Evolutionary conservation across 2,797 vertebrate genomes (phyloP).

Genomic region (Pygocentrus nattereri): DNA sequence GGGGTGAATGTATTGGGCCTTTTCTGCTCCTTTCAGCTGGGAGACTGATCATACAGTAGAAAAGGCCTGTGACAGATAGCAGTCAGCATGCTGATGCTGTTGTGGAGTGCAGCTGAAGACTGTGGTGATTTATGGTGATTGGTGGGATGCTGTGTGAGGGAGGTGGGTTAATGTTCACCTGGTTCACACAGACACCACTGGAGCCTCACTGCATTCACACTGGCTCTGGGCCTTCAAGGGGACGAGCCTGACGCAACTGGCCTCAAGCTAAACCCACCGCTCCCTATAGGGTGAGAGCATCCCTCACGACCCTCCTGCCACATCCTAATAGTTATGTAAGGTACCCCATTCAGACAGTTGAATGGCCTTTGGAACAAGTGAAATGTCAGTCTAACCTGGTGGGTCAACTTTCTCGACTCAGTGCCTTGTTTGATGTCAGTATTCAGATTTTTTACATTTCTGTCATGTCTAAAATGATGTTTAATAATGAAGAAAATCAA

Average conservation of each 20-base stretch:
- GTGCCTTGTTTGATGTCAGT: background rate
- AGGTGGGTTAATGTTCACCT: conserved; percentile 83
- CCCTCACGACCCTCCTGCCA: conserved; percentile 58
- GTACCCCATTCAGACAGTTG: conserved; percentile 59
- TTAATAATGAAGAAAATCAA: background rate
- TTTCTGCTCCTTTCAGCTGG: conserved; percentile 50
- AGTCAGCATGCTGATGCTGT: conserved; percentile 77
- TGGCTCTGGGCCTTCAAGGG: conserved; percentile 43
- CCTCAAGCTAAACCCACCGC: conserved; percentile 74
- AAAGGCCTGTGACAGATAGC: conserved; percentile 74
- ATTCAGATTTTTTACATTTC: background rate
- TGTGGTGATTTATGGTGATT: conserved; percentile 81
- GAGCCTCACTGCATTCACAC: conserved; percentile 62
- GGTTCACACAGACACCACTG: conserved; percentile 66
- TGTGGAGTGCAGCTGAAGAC: conserved; percentile 62
- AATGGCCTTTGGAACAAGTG: conserved; percentile 55
- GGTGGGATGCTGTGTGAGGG: conserved; percentile 73
- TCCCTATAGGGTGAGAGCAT: conserved; percentile 71
- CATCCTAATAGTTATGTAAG: conserved; percentile 58
- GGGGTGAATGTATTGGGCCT: conserved; percentile 45
- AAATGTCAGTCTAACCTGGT: conserved; percentile 57
- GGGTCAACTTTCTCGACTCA: conserved; percentile 13
- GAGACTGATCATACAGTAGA: conserved; percentile 63
- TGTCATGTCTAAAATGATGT: background rate
- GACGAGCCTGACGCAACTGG: conserved; percentile 58